Conservation (phyloP, 2,797 vertebrate genomes). For the Myotis pilosus region DNA sequence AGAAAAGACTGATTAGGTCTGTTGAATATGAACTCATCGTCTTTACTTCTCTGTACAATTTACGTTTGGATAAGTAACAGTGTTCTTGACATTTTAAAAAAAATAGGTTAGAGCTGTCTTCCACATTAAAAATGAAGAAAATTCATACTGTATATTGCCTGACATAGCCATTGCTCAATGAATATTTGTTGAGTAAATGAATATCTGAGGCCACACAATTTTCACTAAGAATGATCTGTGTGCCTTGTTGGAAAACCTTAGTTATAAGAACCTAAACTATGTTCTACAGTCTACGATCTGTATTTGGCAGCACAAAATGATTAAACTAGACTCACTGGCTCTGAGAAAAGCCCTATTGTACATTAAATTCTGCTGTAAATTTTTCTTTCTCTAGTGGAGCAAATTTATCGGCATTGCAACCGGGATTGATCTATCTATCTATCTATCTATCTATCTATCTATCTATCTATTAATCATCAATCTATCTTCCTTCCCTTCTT, state of each 20-base stretch:
- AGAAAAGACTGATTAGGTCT: constrained; percentile 45
- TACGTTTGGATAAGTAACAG: constrained; percentile 48
- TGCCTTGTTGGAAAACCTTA: constrained; percentile 32
- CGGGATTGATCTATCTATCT: background rate
- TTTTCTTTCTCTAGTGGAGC: background rate
- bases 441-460: too few relatives aligned
- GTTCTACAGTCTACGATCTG: background rate
- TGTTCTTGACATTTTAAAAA: constrained; percentile 61
- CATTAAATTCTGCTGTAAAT: background rate
- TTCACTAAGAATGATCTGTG: constrained; percentile 45
- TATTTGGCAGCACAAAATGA: constrained; percentile 29
- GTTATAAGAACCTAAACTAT: background rate
- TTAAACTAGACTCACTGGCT: background rate
- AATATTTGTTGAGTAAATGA: constrained; percentile 52
- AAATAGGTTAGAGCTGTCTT: constrained; percentile 17
- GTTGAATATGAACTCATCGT: constrained; percentile 50
- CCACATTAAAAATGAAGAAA: constrained; percentile 49
- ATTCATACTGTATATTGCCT: constrained; percentile 45
- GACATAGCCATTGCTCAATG: constrained; percentile 20
- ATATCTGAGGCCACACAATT: background rate
- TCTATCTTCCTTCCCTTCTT: too few relatives aligned
- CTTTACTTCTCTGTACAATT: background rate
- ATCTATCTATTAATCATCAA: too few relatives aligned
- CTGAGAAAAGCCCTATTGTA: background rate
- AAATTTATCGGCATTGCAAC: background rate